Base-by-base conservation (phyloP, 2,888 invertebrate species). In the Hyles lineata region DNA sequence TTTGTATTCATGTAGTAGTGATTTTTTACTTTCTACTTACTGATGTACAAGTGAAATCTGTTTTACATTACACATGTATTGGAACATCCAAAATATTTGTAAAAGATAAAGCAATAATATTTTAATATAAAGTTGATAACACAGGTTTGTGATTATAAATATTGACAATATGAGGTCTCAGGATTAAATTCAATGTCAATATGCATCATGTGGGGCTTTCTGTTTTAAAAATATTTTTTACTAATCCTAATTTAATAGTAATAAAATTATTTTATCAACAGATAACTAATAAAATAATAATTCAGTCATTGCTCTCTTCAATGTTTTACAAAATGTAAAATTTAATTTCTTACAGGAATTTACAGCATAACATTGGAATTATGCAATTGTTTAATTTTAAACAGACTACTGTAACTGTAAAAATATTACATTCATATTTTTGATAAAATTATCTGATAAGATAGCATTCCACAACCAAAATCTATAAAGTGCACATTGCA, bases 391-490 rank as follows among this genome's bases (percentile, higher is more conserved):
- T 21, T 11, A 15, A 21, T 7, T 32, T 62, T 32, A 62, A 62
- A 62, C 9, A 61, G 17, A 17, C 29, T 21, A 21, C 19, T n/a
- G 11, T 4, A 35, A 9, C 11, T n/a, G 62, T 32, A 62, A 62
- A n/a, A 32, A 17, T 29, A 2, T 43, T 35, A 35, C n/a, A 35
- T 62, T 43, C n/a, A 63, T 43, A 35, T 63, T 43, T 63, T 21
- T 63, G 62, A 63, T 43, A 21, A 43, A 62, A 21, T 43, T 35
- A n/a, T 43, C 21, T 43, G 63, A 63, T 63, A 21, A 35, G 35
- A 63, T 63, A 63, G 43, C 9, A 63, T 32, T 62, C 35, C n/a
- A 25, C 60, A 60, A 35, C n/a, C 21, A 63, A 63, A 35, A 43
- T 43, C 43, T 43, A 21, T 63, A 63, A 43, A 43, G 2, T 35